Percentiles rank a stretch among this genome's conserved stretches.
These are phyloP conservation scores for Etia nguti DNA, from an alignment of 2,113 vertebrate species.

Conservation along the genomic window DNA sequence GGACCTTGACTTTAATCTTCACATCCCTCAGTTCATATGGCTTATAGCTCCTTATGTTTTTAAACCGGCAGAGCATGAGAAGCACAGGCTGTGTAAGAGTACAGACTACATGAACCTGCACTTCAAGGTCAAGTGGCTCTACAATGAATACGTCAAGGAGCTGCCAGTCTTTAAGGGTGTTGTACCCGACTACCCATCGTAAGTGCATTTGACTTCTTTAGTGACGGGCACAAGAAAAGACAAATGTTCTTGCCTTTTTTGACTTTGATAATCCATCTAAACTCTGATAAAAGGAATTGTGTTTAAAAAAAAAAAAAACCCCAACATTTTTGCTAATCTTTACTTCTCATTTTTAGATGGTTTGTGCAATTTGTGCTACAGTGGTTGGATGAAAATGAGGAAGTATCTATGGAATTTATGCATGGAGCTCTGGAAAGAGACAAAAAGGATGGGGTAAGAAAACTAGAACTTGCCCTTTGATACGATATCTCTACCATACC, in stretches of 20 bases:
- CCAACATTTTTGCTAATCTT: not conserved
- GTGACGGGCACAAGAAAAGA: not conserved
- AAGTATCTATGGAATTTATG: conserved; percentile 95
- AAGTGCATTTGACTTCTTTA: conserved; percentile 56
- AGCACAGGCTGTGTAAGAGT: conserved; percentile 90
- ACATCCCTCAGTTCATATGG: not conserved
- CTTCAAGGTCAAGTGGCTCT: conserved; percentile 98
- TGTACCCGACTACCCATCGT: conserved; percentile 92
- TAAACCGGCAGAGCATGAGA: conserved; percentile 85
- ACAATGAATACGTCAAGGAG: conserved; percentile 91
- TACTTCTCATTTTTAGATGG: conserved; percentile 75
- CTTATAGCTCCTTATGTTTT: not conserved
- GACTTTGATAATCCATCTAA: not conserved
- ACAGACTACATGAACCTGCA: conserved; percentile 99
- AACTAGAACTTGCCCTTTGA: not conserved
- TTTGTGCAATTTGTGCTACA: conserved; percentile 97
- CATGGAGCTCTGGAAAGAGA: conserved; percentile 94
- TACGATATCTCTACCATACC: not conserved
- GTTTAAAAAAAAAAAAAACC: rapidly evolving
- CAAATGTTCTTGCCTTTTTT: not conserved
- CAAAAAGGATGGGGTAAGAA: conserved; percentile 94
- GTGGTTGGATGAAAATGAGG: conserved; percentile 97
- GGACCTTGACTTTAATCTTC: not conserved
- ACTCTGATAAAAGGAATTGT: not conserved
- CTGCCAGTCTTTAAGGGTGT: conserved; percentile 82